phyloP scores from a whole-genome alignment of 2,888 invertebrate species.

The Abscondita cerata region DNA sequence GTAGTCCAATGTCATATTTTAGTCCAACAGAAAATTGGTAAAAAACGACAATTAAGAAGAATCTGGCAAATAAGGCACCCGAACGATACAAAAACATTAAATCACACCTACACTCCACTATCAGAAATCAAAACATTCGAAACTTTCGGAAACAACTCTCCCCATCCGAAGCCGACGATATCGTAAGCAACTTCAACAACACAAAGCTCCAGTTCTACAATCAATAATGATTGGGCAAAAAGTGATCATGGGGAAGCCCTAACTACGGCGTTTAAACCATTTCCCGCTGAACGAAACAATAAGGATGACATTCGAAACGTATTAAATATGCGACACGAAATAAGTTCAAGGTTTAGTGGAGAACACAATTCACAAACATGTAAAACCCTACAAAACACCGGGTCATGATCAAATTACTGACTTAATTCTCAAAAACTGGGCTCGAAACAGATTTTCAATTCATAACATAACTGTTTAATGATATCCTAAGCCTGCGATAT shows the following conservation, averaged over 20 bases:
- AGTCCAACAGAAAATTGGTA: neutral
- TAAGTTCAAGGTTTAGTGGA: neutral
- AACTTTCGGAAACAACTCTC: constrained; percentile 3
- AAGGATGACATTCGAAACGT: neutral
- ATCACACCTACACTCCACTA: neutral
- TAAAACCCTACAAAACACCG: neutral
- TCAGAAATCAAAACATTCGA: neutral
- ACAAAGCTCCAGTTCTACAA: neutral
- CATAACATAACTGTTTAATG: neutral
- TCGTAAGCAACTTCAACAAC: constrained; percentile 2
- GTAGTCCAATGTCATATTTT: neutral
- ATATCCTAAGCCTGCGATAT: neutral
- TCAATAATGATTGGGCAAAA: neutral
- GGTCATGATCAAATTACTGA: neutral
- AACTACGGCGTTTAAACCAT: constrained; percentile 1
- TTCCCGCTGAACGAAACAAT: neutral
- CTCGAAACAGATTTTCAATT: neutral
- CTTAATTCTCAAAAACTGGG: neutral
- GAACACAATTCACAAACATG: neutral
- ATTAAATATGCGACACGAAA: constrained; percentile 7
- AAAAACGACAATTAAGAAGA: neutral
- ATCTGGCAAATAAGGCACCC: neutral
- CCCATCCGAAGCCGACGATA: neutral
- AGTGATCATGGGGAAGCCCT: constrained; percentile 1
- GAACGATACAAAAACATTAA: neutral